Percentiles rank a stretch among this genome's conserved stretches.
phyloP scores from a whole-genome alignment of 2,113 vertebrate species.

The Equus przewalskii region DNA sequence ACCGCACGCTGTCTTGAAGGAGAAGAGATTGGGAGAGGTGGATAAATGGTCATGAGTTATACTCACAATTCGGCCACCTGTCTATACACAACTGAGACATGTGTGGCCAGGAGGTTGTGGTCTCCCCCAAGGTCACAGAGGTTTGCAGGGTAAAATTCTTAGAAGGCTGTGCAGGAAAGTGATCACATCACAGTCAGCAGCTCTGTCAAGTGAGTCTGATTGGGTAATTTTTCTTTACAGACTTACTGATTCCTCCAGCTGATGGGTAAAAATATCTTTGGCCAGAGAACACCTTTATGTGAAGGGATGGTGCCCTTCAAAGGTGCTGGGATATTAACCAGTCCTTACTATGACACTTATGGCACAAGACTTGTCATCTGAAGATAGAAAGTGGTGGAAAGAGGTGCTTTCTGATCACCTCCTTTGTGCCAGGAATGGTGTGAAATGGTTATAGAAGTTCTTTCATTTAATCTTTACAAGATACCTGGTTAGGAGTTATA shows the following conservation, averaged over 20 bases:
- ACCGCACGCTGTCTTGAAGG: neutral
- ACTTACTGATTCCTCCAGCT: too few species aligned
- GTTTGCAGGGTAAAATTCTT: too few species aligned
- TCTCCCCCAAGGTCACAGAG: too few species aligned
- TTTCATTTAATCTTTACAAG: neutral
- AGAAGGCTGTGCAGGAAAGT: neutral
- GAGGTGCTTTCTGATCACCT: neutral
- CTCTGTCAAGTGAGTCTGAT: neutral
- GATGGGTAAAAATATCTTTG: neutral
- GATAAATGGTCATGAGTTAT: neutral
- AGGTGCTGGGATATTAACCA: neutral
- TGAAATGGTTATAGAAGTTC: neutral
- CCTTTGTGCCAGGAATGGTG: neutral
- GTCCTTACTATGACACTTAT: neutral
- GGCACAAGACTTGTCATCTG: neutral
- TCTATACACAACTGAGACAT: neutral
- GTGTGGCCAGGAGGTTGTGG: neutral
- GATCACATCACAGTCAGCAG: fast-evolving
- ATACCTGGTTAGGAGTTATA: neutral
- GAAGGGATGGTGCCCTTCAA: neutral
- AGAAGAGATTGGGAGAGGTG: neutral
- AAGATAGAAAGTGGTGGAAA: neutral
- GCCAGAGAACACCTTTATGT: neutral
- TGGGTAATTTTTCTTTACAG: neutral
- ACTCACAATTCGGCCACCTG: too few species aligned